A percentile compares a stretch with the other conserved stretches of the same genome.
These are phyloP conservation scores for Acleris holmiana DNA, from an alignment of 2,888 invertebrate genomes.

Conservation along the genomic window DNA sequence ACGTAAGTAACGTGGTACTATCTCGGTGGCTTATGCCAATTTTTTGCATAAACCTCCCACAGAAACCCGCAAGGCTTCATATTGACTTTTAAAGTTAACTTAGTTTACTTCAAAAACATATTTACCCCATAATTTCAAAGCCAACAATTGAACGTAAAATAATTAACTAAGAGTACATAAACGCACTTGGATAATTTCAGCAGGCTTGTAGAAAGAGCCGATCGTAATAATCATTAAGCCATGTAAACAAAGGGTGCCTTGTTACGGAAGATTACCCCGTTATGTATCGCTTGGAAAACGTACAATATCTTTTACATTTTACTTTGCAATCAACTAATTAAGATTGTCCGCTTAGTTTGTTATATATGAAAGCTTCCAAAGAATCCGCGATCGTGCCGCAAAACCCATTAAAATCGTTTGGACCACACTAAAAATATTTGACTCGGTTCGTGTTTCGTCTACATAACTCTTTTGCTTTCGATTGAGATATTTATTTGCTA, in stretches of 20 bases:
- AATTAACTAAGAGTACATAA: slow-evolving; percentile 15
- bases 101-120: background rate
- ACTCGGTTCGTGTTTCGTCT: slow-evolving; percentile 58
- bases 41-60: no score
- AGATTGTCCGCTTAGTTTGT: slow-evolving; percentile 1
- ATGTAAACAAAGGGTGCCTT: slow-evolving; percentile 14
- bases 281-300: background rate
- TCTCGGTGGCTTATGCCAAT: no score
- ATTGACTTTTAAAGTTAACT: background rate
- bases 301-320: background rate
- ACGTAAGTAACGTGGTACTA: no score
- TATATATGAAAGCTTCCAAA: slow-evolving; percentile 12
- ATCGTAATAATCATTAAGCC: slow-evolving; percentile 15
- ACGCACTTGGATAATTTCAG: slow-evolving; percentile 16
- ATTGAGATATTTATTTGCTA: slow-evolving; percentile 76
- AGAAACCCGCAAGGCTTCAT: background rate
- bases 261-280: slow-evolving; percentile 17
- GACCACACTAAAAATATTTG: slow-evolving; percentile 30
- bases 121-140: slow-evolving; percentile 1
- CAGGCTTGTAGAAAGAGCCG: slow-evolving; percentile 16
- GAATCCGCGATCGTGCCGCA: slow-evolving; percentile 19
- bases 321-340: slow-evolving; percentile 9
- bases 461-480: slow-evolving; percentile 61
- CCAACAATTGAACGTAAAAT: slow-evolving; percentile 18
- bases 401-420: slow-evolving; percentile 27